Conservation (phyloP, 2,113 vertebrate genomes). For the Ptilorrhoa leucosticta region DNA sequence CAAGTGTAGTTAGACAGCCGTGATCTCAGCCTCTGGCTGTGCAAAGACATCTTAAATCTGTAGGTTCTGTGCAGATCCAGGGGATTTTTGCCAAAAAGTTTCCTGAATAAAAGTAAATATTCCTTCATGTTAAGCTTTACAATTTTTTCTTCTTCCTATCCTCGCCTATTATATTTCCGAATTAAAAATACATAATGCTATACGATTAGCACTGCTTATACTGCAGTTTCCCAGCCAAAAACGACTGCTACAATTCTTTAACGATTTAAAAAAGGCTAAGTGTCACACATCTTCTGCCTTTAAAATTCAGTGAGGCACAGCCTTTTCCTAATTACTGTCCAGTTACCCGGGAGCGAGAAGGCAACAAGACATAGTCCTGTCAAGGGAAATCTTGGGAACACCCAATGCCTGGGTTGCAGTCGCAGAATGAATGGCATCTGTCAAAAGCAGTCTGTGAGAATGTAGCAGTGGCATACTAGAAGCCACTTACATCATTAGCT, state of each 20-base stretch:
- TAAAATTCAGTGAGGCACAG: background rate
- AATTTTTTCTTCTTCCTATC: background rate
- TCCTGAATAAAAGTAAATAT: slow-evolving; percentile 46
- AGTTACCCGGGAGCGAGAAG: background rate
- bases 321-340: background rate
- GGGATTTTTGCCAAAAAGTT: slow-evolving; percentile 48
- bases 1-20: slow-evolving; percentile 51
- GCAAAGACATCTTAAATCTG: slow-evolving; percentile 57
- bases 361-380: background rate
- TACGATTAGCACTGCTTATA: background rate
- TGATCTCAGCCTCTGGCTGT: slow-evolving; percentile 62
- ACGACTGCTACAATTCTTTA: background rate
- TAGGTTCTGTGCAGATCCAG: slow-evolving; percentile 48
- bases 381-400: background rate
- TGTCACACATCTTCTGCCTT: background rate
- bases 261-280: background rate
- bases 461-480: background rate
- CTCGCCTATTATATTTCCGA: background rate
- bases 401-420: background rate
- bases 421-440: background rate
- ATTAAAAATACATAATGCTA: background rate
- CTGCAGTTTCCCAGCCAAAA: background rate
- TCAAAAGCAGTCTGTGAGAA: background rate
- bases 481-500: background rate
- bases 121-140: background rate